These are phyloP conservation scores for Sarcophaga variegata DNA, from an alignment of 2,888 invertebrate species.

Conservation along the genomic window DNA sequence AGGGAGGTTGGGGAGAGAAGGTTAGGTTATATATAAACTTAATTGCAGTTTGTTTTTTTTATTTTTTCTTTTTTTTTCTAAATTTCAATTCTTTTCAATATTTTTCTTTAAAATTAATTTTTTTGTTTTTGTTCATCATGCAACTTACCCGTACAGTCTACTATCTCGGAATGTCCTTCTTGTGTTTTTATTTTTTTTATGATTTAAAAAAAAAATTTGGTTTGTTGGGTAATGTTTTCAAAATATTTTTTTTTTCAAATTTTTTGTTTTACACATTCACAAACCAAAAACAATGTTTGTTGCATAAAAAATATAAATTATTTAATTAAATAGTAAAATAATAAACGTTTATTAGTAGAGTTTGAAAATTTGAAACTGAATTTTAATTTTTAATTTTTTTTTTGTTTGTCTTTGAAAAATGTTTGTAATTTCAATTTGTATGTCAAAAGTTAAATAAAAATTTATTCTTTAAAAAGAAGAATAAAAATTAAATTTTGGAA, in stretches of 20 bases:
- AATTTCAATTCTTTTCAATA: slow-evolving; percentile 7
- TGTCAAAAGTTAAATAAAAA: slow-evolving; percentile 13
- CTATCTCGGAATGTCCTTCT: slow-evolving; percentile 95
- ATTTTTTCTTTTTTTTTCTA: too few species aligned
- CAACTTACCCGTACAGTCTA: slow-evolving; percentile 90
- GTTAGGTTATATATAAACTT: slow-evolving; percentile 59
- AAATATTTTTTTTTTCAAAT: slow-evolving; percentile 18
- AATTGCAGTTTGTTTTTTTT: slow-evolving; percentile 66
- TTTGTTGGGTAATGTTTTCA: slow-evolving; percentile 61
- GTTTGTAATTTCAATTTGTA: background rate
- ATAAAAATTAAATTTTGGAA: slow-evolving; percentile 37
- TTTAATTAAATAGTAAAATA: slow-evolving; percentile 29
- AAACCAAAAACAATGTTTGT: slow-evolving; percentile 25
- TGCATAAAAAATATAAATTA: slow-evolving; percentile 14
- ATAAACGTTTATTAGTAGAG: background rate
- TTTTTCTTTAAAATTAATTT: slow-evolving; percentile 38
- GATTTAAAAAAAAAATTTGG: slow-evolving; percentile 51
- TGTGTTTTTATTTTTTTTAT: slow-evolving; percentile 70
- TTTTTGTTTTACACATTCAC: slow-evolving; percentile 12
- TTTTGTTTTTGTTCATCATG: slow-evolving; percentile 78
- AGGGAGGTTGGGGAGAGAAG: slow-evolving; percentile 42
- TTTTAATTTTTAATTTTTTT: too few species aligned
- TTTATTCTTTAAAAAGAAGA: background rate
- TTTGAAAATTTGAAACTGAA: background rate
- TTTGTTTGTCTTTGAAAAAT: slow-evolving; percentile 1